A percentile compares a stretch with the other conserved stretches of the same genome.
phyloP scores from a whole-genome alignment of 1,140 invertebrate genomes.

The Megathymus violae region DNA sequence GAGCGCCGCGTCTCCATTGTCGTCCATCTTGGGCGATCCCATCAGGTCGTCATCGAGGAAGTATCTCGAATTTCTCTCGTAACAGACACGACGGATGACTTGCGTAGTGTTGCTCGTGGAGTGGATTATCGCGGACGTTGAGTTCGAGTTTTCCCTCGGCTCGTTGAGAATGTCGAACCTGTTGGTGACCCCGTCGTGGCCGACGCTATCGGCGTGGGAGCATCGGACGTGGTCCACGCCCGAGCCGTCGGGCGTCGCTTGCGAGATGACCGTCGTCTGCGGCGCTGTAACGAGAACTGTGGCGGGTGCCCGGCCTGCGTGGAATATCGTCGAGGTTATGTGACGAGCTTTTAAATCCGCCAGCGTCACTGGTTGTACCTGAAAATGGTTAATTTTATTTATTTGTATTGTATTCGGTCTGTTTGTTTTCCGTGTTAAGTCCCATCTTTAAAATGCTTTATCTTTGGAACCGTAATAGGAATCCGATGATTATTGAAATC shows the following conservation, averaged over 20 bases:
- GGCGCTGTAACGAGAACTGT: slow-evolving; percentile 72
- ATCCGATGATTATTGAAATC: too few species aligned
- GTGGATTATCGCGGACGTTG: slow-evolving; percentile 66
- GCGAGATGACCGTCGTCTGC: slow-evolving; percentile 73
- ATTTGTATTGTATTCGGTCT: too few species aligned
- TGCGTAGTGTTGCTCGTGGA: slow-evolving; percentile 66
- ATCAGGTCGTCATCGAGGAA: slow-evolving; percentile 61
- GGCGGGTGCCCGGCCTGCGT: slow-evolving; percentile 61
- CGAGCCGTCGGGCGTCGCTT: slow-evolving; percentile 52
- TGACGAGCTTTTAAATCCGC: slow-evolving; percentile 65
- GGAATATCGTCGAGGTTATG: slow-evolving; percentile 78
- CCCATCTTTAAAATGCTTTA: too few species aligned
- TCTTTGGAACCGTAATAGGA: too few species aligned
- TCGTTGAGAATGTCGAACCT: slow-evolving; percentile 69
- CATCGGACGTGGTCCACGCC: slow-evolving; percentile 55
- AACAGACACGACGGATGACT: slow-evolving; percentile 70
- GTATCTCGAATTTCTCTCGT: slow-evolving; percentile 59
- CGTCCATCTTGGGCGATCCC: slow-evolving; percentile 70
- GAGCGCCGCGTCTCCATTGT: slow-evolving; percentile 67
- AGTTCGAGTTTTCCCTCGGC: slow-evolving; percentile 53
- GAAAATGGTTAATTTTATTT: slow-evolving; percentile 38
- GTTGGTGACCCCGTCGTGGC: slow-evolving; percentile 58
- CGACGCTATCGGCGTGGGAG: slow-evolving; percentile 61
- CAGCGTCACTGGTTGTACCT: slow-evolving; percentile 74
- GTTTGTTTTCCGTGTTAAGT: too few species aligned